A percentile compares a stretch with the other conserved stretches of the same genome.
phyloP scores from a whole-genome alignment of 2,113 vertebrate genomes.

The Sylvilagus bachmani region DNA sequence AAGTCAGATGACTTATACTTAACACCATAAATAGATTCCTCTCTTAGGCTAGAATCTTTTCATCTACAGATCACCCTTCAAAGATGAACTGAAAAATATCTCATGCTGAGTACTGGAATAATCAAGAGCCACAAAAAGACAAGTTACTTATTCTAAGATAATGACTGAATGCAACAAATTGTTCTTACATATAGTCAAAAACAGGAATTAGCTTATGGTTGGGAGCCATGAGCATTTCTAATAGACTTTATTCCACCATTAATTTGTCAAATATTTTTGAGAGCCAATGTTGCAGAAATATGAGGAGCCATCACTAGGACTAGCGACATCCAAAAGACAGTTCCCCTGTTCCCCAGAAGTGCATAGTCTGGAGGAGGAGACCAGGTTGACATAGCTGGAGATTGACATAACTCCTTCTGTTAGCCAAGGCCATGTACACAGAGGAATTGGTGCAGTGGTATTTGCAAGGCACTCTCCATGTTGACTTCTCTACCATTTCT shows the following conservation, averaged over 20 bases:
- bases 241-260: not conserved
- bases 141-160: constrained; percentile 28
- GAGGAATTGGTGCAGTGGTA: not conserved
- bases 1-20: not conserved
- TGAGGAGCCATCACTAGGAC: not conserved
- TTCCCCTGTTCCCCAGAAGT: not conserved
- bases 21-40: not conserved
- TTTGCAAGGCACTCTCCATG: not conserved
- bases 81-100: not conserved
- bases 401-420: not conserved
- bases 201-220: not conserved
- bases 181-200: constrained; percentile 34
- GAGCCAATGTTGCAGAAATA: not conserved
- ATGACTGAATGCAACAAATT: constrained; percentile 8
- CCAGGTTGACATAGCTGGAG: not conserved
- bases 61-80: not conserved
- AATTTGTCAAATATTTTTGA: constrained; percentile 35
- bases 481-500: constrained; percentile 48
- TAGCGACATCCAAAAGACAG: not conserved
- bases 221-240: not conserved
- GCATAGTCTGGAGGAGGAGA: not conserved
- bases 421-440: not conserved
- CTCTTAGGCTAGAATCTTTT: not conserved
- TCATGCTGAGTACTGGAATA: not conserved
- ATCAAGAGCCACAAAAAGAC: not conserved